phyloP scores from a whole-genome alignment of 2,888 invertebrate species.

The Trypoxylon attenuatum region DNA sequence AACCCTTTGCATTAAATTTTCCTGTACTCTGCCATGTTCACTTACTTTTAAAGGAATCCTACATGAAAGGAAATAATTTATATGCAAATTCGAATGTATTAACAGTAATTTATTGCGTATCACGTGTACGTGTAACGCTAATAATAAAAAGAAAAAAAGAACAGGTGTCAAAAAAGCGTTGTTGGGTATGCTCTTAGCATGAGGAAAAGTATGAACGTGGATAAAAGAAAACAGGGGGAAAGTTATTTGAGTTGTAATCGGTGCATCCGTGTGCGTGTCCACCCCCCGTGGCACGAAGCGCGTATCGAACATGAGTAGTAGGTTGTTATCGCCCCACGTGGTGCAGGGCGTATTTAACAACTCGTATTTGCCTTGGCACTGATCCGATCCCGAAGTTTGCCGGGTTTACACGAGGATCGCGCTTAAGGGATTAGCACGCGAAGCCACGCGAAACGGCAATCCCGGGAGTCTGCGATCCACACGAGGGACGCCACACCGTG shows the following conservation, averaged over 20 bases:
- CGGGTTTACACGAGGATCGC: conserved; percentile 51
- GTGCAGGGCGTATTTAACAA: conserved; percentile 58
- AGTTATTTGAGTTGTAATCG: no score
- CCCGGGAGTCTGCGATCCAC: conserved; percentile 26
- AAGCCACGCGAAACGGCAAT: conserved; percentile 47
- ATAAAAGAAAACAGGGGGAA: conserved; percentile 5
- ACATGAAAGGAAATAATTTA: no score
- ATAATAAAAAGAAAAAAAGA: no score
- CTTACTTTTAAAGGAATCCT: no score
- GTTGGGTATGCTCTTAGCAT: no score
- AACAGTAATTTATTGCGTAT: no score
- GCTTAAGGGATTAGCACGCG: conserved; percentile 56
- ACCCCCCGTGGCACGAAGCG: conserved; percentile 45
- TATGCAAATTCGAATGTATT: no score
- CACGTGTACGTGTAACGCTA: no score
- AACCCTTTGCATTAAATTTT: no score
- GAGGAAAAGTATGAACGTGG: conserved; percentile 8
- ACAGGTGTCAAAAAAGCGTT: no score
- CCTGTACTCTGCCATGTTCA: no score
- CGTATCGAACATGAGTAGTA: conserved; percentile 60
- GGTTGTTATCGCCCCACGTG: conserved; percentile 59
- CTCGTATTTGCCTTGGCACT: conserved; percentile 63
- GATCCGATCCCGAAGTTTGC: conserved; percentile 55
- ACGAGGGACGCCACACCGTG: no score
- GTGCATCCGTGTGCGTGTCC: conserved; percentile 32